Base-by-base conservation (phyloP, 2,797 vertebrate genomes). In the Acanthurus lineatus region DNA sequence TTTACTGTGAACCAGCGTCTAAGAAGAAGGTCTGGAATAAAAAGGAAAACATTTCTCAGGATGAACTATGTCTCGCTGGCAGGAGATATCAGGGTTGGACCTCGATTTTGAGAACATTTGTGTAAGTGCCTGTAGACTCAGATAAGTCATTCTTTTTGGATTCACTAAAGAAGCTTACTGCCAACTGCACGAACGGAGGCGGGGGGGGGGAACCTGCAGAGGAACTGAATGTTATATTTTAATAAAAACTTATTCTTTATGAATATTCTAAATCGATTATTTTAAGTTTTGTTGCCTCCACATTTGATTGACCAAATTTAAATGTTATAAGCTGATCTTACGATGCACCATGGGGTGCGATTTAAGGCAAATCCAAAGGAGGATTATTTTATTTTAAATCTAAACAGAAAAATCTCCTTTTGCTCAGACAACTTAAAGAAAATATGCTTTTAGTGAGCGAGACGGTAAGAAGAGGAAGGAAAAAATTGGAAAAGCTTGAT, bases 101-200 rank as follows among this genome's bases (percentile, higher is more conserved):
- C 45, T 75, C 14, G 35, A 66, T 32, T 84, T 84, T 68, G 64
- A 76, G 70, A 87, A 81, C 83, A 73, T 89, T 86, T 79, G 78
- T 86, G 54, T 63, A 67, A 80, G 40, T 73, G 81, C 77, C 74
- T 69, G 78, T 73, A 76, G 75, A 86, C 74, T 77, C 28, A 48
- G 83, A 88, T 88, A 85, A 84, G 73, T 91, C 78, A 81, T 84
- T 88, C 82, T 73, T 56, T 66, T 67, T 83, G 76, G 76, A 89
- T 82, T 54, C 75, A 35, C 62, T 75, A 85, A 84, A 89, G 87
- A 77, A 54, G 88, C 78, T 90, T 90, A 83, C 58, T 82, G 87
- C 76, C 86, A 83, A 68, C 71, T 51, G 69, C 76, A 65, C 84
- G 69, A 84, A 88, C 65, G 35, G 62, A 71, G 16, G 44, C 9